Evolutionary conservation across 2,888 invertebrate genomes (phyloP).

Genomic region (Lycia hirtaria): DNA sequence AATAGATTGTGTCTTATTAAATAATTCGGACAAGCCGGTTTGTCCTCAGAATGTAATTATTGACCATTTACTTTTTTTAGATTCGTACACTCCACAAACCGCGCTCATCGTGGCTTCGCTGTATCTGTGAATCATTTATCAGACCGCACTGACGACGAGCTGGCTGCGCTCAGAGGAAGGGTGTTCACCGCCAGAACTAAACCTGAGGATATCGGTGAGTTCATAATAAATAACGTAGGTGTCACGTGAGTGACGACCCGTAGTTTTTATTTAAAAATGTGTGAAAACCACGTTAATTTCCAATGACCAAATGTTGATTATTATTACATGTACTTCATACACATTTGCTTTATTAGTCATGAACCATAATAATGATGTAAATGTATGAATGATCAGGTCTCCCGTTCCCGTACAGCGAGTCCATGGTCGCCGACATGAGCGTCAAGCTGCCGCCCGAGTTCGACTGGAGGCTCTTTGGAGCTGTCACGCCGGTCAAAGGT

Average conservation of each 20-base stretch:
- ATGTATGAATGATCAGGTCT: too few species aligned
- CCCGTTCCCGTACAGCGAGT: constrained; percentile 90
- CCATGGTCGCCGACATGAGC: constrained; percentile 68
- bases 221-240: constrained; percentile 73
- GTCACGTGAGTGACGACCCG: too few species aligned
- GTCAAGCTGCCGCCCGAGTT: constrained; percentile 89
- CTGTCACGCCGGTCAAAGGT: constrained; percentile 97
- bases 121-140: constrained; percentile 95
- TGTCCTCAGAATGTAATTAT: too few species aligned
- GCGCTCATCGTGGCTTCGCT: constrained; percentile 89
- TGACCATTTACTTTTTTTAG: constrained; percentile 70
- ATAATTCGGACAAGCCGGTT: too few species aligned
- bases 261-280: too few species aligned
- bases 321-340: too few species aligned
- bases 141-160: constrained; percentile 91
- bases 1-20: too few species aligned
- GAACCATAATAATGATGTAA: too few species aligned
- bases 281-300: too few species aligned
- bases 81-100: constrained; percentile 92
- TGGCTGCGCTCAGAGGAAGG: constrained; percentile 90
- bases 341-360: too few species aligned
- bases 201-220: constrained; percentile 69
- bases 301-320: too few species aligned
- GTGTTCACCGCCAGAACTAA: constrained; percentile 77
- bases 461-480: constrained; percentile 97